Conservation (phyloP, 1,140 invertebrate genomes). For the Cotesia vestalis region DNA sequence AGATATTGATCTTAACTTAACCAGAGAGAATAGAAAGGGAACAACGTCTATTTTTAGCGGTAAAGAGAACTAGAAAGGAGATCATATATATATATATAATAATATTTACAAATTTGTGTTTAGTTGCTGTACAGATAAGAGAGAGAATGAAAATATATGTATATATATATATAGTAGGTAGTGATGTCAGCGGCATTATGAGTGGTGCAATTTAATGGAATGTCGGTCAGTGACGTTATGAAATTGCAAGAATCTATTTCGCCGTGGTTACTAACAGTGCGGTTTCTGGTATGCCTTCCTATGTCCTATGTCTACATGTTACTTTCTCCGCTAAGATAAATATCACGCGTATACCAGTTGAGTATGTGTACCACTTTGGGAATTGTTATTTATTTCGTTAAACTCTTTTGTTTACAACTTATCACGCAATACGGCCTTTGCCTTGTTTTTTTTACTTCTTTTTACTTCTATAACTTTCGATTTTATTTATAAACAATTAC, state of each 20-base stretch:
- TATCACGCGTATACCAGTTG: background rate
- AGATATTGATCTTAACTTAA: slow-evolving; percentile 8
- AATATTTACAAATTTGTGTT: slow-evolving; percentile 20
- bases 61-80: slow-evolving; percentile 16
- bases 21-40: slow-evolving; percentile 4
- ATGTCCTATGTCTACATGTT: slow-evolving; percentile 8
- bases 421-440: background rate
- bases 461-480: background rate
- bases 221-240: slow-evolving; percentile 58
- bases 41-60: slow-evolving; percentile 20
- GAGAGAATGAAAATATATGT: background rate
- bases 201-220: slow-evolving; percentile 57
- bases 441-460: no score
- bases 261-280: background rate
- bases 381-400: background rate
- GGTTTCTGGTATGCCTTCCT: background rate
- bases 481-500: background rate
- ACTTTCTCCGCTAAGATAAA: slow-evolving; percentile 39
- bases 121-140: slow-evolving; percentile 1
- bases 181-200: slow-evolving; percentile 56
- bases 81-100: background rate
- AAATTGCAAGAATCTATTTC: slow-evolving; percentile 56
- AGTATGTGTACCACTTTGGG: background rate
- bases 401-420: background rate
- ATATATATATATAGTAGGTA: background rate